These are phyloP conservation scores for Balaeniceps rex DNA, from an alignment of 2,113 vertebrate genomes.

Conservation along the genomic window DNA sequence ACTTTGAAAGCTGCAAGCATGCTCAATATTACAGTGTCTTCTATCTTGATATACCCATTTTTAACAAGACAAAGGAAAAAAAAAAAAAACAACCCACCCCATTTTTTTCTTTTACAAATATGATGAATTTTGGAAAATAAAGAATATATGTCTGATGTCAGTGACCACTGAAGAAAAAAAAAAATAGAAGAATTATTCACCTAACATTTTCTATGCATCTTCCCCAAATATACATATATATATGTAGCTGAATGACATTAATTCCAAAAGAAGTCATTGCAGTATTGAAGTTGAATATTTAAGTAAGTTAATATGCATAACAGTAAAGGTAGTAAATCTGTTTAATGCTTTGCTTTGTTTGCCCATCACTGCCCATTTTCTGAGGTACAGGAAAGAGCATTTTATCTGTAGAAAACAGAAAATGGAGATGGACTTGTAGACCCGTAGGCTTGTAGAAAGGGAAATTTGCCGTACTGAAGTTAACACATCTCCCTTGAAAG, in stretches of 20 bases:
- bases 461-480: neutral
- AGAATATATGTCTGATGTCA: neutral
- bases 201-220: neutral
- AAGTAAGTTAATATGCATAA: neutral
- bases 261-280: neutral
- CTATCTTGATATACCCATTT: neutral
- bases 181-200: neutral
- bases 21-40: neutral
- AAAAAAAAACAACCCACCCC: neutral
- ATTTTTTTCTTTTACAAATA: neutral
- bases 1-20: neutral
- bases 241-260: neutral
- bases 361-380: fast-evolving
- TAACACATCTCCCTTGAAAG: neutral
- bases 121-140: neutral
- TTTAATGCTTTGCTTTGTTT: neutral
- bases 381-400: neutral
- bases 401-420: neutral
- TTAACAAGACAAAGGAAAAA: neutral
- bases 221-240: no score
- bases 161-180: neutral
- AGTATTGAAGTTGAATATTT: neutral
- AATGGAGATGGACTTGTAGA: neutral
- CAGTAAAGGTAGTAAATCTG: neutral
- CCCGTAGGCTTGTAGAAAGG: neutral